Evolutionary conservation across 37 sponge, comb jelly and placozoan species (phyloP), one percentile per base, ranked within the genome.

Genomic region (Agelas oroides): DNA sequence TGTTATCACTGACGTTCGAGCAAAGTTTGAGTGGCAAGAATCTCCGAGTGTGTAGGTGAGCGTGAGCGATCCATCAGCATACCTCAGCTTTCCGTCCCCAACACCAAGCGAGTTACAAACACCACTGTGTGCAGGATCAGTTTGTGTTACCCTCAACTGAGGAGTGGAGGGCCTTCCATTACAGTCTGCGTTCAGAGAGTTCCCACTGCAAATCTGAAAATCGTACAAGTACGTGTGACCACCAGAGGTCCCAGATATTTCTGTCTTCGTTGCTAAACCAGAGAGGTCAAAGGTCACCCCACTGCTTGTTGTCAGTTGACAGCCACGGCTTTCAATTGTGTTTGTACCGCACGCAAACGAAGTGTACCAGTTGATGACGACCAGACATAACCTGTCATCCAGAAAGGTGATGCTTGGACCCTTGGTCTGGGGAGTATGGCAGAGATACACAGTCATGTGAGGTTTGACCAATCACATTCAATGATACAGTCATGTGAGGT

Each of bases 31-130:
- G 39, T 84, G 84, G 55, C 93, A 92, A 13, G 81, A 18, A 28
- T 92, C 93, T 32, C 93, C 93, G 0, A 52, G 46, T 8, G 59
- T 25, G 58, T 87, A 83, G 15, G 77, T 88, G 2, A 92, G 81
- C 1, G 85, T 31, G 46, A 92, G 89, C 1, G 75, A 52, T 6
- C 76, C 78, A 59, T 92, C 93, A 2, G 75, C 85, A 34, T 92
- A 92, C 19, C 82, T 54, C 30, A 92, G 81, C 36, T 59, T 78
- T 1, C 80, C 79, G 34, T 19, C 34, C 16, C 73, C 85, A 34
- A 1, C 15, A 16, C 93, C 93, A 16, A 87, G 80, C 20, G 78
- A 61, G 19, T 54, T 55, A 60, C 93, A 92, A 19, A 34, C 54
- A 19, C 53, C 61, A 27, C 35, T 24, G 14, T 40, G 28, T 13